Evolutionary conservation across 2,888 invertebrate species (phyloP).

Genomic region (Tiphia femorata): DNA sequence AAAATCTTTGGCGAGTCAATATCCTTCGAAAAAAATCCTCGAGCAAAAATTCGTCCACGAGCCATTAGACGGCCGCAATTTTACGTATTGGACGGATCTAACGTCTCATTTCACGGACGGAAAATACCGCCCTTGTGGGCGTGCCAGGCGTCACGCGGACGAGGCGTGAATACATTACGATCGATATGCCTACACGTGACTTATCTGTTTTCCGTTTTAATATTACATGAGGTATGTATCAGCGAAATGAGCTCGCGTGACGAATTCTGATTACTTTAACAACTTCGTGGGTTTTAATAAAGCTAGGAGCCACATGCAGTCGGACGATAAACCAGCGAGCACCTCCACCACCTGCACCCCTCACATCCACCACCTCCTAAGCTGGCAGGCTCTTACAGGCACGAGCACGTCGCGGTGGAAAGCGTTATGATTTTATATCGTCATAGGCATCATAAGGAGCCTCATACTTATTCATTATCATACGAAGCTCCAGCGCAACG

Average conservation of each 20-base stretch:
- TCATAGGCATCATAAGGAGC: constrained; percentile 20
- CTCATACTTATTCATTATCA: constrained; percentile 33
- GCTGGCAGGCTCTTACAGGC: too few species aligned
- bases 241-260: constrained; percentile 2
- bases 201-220: constrained; percentile 20
- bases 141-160: not conserved
- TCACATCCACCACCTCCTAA: too few species aligned
- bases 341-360: too few species aligned
- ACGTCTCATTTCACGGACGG: too few species aligned
- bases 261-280: constrained; percentile 29
- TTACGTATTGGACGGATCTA: too few species aligned
- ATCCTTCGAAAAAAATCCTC: too few species aligned
- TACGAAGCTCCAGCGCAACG: too few species aligned
- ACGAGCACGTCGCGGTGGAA: constrained; percentile 10
- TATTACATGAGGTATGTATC: constrained; percentile 15
- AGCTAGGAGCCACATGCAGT: not conserved
- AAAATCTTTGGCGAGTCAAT: too few species aligned
- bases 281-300: constrained; percentile 23
- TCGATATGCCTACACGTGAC: not conserved
- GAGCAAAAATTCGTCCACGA: too few species aligned
- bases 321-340: not conserved
- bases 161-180: not conserved
- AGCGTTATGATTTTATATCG: constrained; percentile 22
- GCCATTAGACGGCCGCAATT: too few species aligned
- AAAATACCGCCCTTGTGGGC: too few species aligned